Base-by-base conservation (phyloP, 2,113 vertebrate species). In the Chroicocephalus ridibundus region DNA sequence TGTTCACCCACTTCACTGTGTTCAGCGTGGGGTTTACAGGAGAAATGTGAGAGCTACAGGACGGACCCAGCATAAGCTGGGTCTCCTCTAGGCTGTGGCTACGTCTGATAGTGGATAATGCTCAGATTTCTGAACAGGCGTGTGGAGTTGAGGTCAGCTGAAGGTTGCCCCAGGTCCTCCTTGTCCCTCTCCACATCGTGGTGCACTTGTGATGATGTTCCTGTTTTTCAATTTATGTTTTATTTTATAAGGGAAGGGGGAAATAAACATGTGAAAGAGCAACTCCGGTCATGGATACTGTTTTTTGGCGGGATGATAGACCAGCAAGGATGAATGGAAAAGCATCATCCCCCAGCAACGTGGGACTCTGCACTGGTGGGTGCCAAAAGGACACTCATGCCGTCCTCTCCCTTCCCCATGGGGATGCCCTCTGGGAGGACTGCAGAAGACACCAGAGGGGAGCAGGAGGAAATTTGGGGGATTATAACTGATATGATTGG, bases 121-220 rank as follows among this genome's bases (percentile, higher is more conserved):
- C 26, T 58, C 15, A 34, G 40, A 15, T 0, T 2, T 42, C 58
- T 44, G 58, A 54, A 34, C 31, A 2, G 8, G 6, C 4, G 1
- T 44, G 36, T 72, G 46, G 58, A 62, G 42, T 27, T 47, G 64
- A 34, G 32, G 26, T 82, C 66, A 51, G 20, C n/a, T 86, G 42
- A 80, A 64, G 14, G 26, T 57, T 47, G n/a, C 29, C 54, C 19
- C 25, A 65, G 31, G 11, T 69, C 29, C 31, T 54, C 29, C 66
- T 46, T 40, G 11, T 86, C 52, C 42, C 24, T 36, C 17, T 57
- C 40, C 29, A 8, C 15, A 5, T 49, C 21, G 34, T 44, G 42
- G 44, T 55, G 55, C 42, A 8, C 1, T 4, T 47, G 11, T 68
- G 57, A 40, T 79, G 58, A 51, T 44, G 29, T 84, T 69, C 18